These are phyloP conservation scores for Psittacara wagleri DNA, from an alignment of 2,113 vertebrate species.

Conservation along the genomic window DNA sequence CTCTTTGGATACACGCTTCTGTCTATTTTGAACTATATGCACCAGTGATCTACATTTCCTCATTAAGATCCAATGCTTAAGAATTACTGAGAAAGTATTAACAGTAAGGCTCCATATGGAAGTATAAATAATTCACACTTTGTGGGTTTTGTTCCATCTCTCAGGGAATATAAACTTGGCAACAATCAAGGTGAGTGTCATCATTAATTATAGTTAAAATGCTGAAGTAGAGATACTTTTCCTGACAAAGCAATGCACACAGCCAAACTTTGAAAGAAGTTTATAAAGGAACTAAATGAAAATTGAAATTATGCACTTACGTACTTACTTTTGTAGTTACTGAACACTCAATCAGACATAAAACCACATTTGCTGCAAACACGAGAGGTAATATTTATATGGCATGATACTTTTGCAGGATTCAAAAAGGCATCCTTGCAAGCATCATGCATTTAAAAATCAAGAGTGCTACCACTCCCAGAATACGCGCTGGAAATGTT, in stretches of 20 bases:
- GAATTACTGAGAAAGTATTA: slow-evolving; percentile 42
- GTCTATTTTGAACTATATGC: background rate
- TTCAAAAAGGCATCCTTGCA: slow-evolving; percentile 2
- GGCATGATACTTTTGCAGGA: background rate
- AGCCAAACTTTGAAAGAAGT: slow-evolving; percentile 5
- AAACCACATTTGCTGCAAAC: background rate
- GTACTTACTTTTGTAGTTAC: background rate
- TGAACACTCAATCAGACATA: slow-evolving; percentile 13
- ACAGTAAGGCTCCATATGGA: slow-evolving; percentile 38
- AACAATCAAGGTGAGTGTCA: slow-evolving; percentile 4
- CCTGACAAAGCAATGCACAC: background rate
- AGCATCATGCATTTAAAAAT: background rate
- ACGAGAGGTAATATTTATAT: background rate
- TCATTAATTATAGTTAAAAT: slow-evolving; percentile 39
- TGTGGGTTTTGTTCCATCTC: slow-evolving; percentile 33
- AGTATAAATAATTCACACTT: slow-evolving; percentile 48
- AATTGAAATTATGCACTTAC: slow-evolving; percentile 2
- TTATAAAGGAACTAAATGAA: background rate
- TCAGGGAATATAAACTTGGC: slow-evolving; percentile 14
- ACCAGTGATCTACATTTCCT: slow-evolving; percentile 3
- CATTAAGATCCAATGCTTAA: slow-evolving; percentile 36
- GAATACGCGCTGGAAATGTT: background rate
- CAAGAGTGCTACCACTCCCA: background rate
- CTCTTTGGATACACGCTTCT: background rate
- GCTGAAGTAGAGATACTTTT: background rate